These are phyloP conservation scores for Drosophila emarginata DNA, from an alignment of 2,888 invertebrate species.

Conservation along the genomic window DNA sequence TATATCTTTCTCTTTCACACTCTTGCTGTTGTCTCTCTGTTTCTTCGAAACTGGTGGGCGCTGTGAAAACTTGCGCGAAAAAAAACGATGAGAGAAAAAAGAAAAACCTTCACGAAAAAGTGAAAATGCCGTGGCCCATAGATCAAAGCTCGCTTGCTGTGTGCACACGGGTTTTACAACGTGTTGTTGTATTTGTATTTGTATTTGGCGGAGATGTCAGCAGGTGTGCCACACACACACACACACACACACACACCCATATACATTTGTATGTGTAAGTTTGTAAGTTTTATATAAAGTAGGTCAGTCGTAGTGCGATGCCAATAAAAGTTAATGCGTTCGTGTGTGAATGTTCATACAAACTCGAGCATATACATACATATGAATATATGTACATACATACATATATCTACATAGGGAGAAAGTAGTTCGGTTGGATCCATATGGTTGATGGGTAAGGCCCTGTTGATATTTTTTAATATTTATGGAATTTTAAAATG, in stretches of 20 bases:
- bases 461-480: constrained; percentile 75
- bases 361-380: constrained; percentile 2
- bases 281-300: constrained; percentile 55
- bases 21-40: neutral
- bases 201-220: constrained; percentile 45
- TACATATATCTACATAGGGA: neutral
- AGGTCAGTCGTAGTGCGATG: constrained; percentile 68
- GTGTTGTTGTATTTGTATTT: constrained; percentile 19
- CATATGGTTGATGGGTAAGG: constrained; percentile 14
- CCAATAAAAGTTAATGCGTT: constrained; percentile 73
- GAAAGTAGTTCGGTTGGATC: constrained; percentile 11
- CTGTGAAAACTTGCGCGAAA: constrained; percentile 49
- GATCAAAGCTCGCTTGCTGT: constrained; percentile 60
- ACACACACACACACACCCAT: too few relatives aligned
- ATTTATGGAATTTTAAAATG: constrained; percentile 74
- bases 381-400: neutral
- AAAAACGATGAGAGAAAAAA: too few relatives aligned
- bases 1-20: neutral
- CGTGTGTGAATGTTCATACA: constrained; percentile 33
- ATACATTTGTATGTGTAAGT: constrained; percentile 20
- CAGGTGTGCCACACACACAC: constrained; percentile 45
- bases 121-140: constrained; percentile 48
- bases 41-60: constrained; percentile 15
- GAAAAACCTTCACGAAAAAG: constrained; percentile 43
- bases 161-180: constrained; percentile 20